A percentile compares a stretch with the other conserved stretches of the same genome.
phyloP scores from a whole-genome alignment of 1,140 invertebrate genomes.

The Bombus haemorrhoidalis region DNA sequence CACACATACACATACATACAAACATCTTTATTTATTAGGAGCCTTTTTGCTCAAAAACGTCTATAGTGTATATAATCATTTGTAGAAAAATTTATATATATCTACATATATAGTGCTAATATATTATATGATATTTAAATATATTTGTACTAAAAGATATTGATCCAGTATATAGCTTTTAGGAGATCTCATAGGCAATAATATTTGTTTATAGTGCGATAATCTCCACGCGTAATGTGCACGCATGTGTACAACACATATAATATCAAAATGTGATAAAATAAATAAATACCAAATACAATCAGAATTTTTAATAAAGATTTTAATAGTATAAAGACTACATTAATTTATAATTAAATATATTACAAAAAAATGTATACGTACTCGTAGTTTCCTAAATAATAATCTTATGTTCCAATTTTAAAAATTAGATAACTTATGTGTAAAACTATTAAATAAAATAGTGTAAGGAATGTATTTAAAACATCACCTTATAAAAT shows the following conservation, averaged over 20 bases:
- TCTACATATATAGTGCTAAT: conserved; percentile 60
- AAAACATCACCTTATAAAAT: background rate
- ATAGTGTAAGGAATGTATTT: conserved; percentile 1
- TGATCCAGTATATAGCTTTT: conserved; percentile 49
- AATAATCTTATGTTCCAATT: background rate
- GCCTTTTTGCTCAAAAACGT: conserved; percentile 63
- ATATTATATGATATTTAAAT: conserved; percentile 68
- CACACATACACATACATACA: conserved; percentile 38
- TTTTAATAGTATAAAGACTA: conserved; percentile 23
- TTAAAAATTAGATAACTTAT: background rate
- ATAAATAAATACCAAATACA: conserved; percentile 57
- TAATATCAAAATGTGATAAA: conserved; percentile 54
- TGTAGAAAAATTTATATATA: conserved; percentile 56
- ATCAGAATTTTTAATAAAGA: conserved; percentile 46
- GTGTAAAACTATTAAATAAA: background rate
- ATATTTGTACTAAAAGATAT: conserved; percentile 66
- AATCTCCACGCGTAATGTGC: conserved; percentile 42
- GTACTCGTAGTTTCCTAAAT: background rate
- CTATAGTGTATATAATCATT: conserved; percentile 56
- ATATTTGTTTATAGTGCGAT: conserved; percentile 60
- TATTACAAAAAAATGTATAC: background rate
- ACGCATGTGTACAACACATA: conserved; percentile 28
- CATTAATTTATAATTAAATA: background rate
- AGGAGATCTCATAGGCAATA: conserved; percentile 63
- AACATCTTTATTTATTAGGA: conserved; percentile 68